phyloP scores from a whole-genome alignment of 1,140 invertebrate genomes.

The Heliothis subflexa region DNA sequence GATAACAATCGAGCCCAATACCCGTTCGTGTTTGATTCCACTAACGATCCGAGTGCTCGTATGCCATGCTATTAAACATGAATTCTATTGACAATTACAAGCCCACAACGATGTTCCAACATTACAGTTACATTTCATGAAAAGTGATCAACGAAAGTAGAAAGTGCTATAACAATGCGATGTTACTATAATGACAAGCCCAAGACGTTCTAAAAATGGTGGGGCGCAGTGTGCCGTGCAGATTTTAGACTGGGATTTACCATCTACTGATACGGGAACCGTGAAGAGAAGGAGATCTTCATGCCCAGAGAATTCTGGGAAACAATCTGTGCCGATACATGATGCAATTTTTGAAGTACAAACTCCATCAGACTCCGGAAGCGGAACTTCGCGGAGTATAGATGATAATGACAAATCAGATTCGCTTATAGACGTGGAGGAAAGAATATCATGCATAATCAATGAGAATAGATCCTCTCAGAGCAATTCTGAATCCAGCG shows the following conservation, averaged over 20 bases:
- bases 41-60: conserved; percentile 63
- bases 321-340: conserved; percentile 53
- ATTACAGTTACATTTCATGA: conserved; percentile 46
- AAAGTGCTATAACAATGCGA: conserved; percentile 69
- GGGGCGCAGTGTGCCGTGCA: conserved; percentile 71
- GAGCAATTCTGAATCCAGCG: conserved; percentile 80
- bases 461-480: conserved; percentile 81
- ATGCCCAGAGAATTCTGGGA: conserved; percentile 75
- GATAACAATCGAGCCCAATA: conserved; percentile 75
- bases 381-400: conserved; percentile 71
- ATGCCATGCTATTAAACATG: conserved; percentile 46
- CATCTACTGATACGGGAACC: conserved; percentile 89
- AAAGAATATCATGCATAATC: conserved; percentile 82
- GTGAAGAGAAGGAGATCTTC: conserved; percentile 88
- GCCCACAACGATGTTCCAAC: conserved; percentile 68
- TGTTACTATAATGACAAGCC: conserved; percentile 82
- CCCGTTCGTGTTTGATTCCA: conserved; percentile 71
- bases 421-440: conserved; percentile 77
- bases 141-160: conserved; percentile 35
- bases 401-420: conserved; percentile 74
- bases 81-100: conserved; percentile 51
- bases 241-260: conserved; percentile 89
- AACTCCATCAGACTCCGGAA: conserved; percentile 77
- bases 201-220: conserved; percentile 81
- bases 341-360: conserved; percentile 72